phyloP scores from a whole-genome alignment of 1,140 invertebrate genomes.

The Eumaeus atala region DNA sequence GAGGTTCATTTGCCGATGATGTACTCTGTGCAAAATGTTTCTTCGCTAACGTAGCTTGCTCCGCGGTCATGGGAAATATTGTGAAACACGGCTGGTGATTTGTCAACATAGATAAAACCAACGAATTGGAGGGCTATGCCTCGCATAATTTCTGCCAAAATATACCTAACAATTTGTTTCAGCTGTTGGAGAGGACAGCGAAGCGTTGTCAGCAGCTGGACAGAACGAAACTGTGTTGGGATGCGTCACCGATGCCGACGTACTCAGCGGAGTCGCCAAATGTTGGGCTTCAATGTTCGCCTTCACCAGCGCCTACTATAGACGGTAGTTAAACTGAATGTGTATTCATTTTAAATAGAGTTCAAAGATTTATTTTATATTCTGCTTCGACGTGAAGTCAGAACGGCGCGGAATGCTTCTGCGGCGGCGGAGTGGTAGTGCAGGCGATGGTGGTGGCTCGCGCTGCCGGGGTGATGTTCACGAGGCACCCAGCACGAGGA shows the following conservation, averaged over 20 bases:
- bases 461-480: slow-evolving; percentile 87
- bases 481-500: slow-evolving; percentile 81
- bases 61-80: too few relatives aligned
- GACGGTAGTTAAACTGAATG: slow-evolving; percentile 62
- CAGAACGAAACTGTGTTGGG: slow-evolving; percentile 88
- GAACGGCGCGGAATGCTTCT: slow-evolving; percentile 77
- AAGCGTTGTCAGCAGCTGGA: slow-evolving; percentile 86
- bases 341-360: too few relatives aligned
- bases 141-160: too few relatives aligned
- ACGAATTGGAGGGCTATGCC: too few relatives aligned
- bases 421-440: slow-evolving; percentile 86
- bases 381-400: too few relatives aligned
- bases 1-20: too few relatives aligned
- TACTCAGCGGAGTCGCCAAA: slow-evolving; percentile 76
- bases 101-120: too few relatives aligned
- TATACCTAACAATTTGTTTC: slow-evolving; percentile 11
- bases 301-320: slow-evolving; percentile 83
- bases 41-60: too few relatives aligned
- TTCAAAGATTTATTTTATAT: too few relatives aligned
- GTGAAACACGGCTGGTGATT: too few relatives aligned
- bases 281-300: slow-evolving; percentile 90
- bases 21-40: too few relatives aligned
- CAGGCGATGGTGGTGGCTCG: slow-evolving; percentile 84
- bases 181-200: slow-evolving; percentile 85
- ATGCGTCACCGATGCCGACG: slow-evolving; percentile 69